Conservation (phyloP, 2,113 vertebrate species). For the Seriola dumerili region DNA sequence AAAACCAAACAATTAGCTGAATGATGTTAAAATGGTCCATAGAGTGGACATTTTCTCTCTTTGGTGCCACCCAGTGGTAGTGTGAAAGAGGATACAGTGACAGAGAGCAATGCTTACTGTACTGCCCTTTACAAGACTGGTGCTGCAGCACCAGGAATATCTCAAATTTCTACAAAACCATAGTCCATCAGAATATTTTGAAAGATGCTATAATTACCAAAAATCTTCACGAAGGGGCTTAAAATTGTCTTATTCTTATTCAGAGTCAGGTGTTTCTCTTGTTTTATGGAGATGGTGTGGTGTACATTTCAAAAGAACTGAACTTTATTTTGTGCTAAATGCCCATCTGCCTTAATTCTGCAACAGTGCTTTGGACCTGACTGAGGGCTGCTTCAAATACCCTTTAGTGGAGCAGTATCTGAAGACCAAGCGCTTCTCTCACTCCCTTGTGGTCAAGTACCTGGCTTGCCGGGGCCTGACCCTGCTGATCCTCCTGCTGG, state of each 20-base stretch:
- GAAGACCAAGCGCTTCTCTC: conserved; percentile 90
- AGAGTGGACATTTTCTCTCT: neutral
- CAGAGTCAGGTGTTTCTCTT: neutral
- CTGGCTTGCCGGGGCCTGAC: conserved; percentile 88
- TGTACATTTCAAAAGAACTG: neutral
- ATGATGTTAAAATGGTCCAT: too few relatives aligned
- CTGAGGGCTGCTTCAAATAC: conserved; percentile 92
- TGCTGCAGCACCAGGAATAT: too few relatives aligned
- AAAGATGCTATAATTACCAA: too few relatives aligned
- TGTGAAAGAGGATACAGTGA: neutral
- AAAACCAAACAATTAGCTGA: too few relatives aligned
- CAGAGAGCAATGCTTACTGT: too few relatives aligned
- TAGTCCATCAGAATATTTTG: too few relatives aligned
- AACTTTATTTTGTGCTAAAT: neutral
- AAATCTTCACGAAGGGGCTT: too few relatives aligned
- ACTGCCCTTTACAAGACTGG: too few relatives aligned
- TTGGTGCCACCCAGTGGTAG: rapidly evolving
- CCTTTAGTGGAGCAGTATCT: conserved; percentile 96
- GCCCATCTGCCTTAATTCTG: conserved; percentile 2
- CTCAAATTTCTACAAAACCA: too few relatives aligned
- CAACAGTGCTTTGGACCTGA: conserved; percentile 88
- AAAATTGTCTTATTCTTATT: too few relatives aligned
- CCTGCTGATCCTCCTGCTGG: conserved; percentile 86
- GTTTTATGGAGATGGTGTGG: neutral
- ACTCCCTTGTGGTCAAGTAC: conserved; percentile 88